Base-by-base conservation (phyloP, 1,140 invertebrate genomes). In the Atopsyche davidsoni region DNA sequence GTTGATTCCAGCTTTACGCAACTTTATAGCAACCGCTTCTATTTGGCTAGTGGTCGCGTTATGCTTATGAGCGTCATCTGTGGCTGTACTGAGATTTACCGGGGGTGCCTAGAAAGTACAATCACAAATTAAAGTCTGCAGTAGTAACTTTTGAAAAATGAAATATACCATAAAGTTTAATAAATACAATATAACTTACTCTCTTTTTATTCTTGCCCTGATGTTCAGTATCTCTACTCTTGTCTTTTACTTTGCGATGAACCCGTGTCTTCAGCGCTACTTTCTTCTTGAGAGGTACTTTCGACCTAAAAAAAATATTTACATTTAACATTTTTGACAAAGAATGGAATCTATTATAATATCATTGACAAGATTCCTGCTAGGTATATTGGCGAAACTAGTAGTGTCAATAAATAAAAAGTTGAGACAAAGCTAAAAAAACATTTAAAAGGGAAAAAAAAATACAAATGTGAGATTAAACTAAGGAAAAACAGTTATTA, bases 201-300 rank as follows among this genome's bases (percentile, higher is more conserved):
- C 68, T 68, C 58, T 75, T 76, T 57, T 77, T 77, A 39, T 60
- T 68, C 4, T 64, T 65, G 45, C 63, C 66, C 18, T 69, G 68
- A 21, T 51, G 36, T 24, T 57, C 55, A 16, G 22, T 63, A 60
- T 50, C 58, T 53, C 50, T 60, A 42, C 52, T 74, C 32, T 64
- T 67, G 40, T 77, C 75, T 56, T 72, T 77, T 53, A 71, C 68
- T 51, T 61, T 67, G 40, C 77, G 70, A 51, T 81, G 78, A 25
- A 82, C 81, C 18, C 82, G 75, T 1, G 69, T 70, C 44, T 70
- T 64, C 6, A 74, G 55, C 16, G 72, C 70, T 31, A 87, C 83
- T 65, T 84, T 85, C 59, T 83, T 82, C 64, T 85, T 86, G 28
- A 87, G 70, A 36, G 85, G 85, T 25, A 87, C 72, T 67, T 87